Evolutionary conservation across 2,113 vertebrate genomes (phyloP), one percentile per base, ranked within the genome.

Genomic region (Macrotus californicus): DNA sequence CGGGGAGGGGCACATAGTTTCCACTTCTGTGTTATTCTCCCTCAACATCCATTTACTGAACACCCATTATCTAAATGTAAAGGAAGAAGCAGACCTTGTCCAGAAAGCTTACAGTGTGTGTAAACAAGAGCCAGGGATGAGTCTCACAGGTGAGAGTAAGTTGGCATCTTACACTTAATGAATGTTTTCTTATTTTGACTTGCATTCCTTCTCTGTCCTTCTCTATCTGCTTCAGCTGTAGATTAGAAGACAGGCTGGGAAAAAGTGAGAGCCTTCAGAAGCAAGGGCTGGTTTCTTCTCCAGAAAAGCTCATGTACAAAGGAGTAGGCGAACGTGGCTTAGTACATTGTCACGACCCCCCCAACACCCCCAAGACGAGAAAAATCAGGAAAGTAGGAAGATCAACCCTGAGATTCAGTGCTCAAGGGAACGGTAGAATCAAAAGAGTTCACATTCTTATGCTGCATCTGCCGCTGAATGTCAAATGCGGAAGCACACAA

Each of bases 201-300:
- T 87, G 46, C 50, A 56, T 81, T 24, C 9, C n/a, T 11, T 75
- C n/a, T 91, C 80, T 81, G 34, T 88, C 11, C 3, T 91, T 26
- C 14, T 50, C n/a, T n/a, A 3, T 86, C 54, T 93, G 31, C 46
- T 73, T 92, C 41, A 94, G 77, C 43, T 1, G 9, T 48, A 64
- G 56, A 70, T 70, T 81, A 90, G 59, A 94, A 67, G 81, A 43
- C n/a, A 83, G n/a, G 31, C 69, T 95, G 82, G 80, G 80, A 41
- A 88, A 94, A 81, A 41, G 46, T 48, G 86, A 70, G 50, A 56
- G 39, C 2, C 43, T 89, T 89, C 70, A 76, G 89, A 76, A 31
- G 56, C 82, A 69, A 67, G 14, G 83, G 41, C 41, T 59, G 39
- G 80, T 95, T 64, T 50, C 39, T 59, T 93, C 5, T 29, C 59